These are phyloP conservation scores for Cheilosia scutellata DNA, from an alignment of 2,888 invertebrate genomes.

Conservation along the genomic window DNA sequence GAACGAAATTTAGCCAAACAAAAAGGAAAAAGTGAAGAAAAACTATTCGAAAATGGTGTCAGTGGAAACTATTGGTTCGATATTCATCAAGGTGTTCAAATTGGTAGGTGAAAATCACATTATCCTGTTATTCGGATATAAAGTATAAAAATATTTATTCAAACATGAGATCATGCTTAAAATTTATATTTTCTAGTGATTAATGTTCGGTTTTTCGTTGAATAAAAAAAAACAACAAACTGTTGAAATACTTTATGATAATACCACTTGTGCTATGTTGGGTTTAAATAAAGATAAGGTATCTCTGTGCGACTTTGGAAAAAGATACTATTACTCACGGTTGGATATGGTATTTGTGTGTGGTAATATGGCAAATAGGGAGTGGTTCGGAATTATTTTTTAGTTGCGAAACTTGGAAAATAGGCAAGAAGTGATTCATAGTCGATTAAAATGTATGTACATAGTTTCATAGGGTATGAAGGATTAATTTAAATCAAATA, in stretches of 20 bases:
- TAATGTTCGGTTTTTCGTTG: neutral
- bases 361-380: conserved; percentile 51
- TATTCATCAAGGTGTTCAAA: conserved; percentile 92
- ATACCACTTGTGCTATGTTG: conserved; percentile 24
- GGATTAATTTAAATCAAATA: neutral
- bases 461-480: neutral
- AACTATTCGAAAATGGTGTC: conserved; percentile 88
- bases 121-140: conserved; percentile 31
- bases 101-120: conserved; percentile 87
- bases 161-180: conserved; percentile 24
- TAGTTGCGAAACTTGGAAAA: conserved; percentile 45
- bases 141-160: conserved; percentile 1
- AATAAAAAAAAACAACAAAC: neutral
- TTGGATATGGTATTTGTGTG: conserved; percentile 16
- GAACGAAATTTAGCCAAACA: conserved; percentile 9
- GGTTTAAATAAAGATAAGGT: conserved; percentile 58
- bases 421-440: conserved; percentile 3
- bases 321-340: conserved; percentile 56
- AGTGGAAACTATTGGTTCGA: conserved; percentile 91
- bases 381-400: conserved; percentile 45
- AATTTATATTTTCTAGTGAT: neutral
- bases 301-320: conserved; percentile 39
- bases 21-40: conserved; percentile 4
- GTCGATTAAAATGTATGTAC: neutral
- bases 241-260: conserved; percentile 34